Conservation (phyloP, 2,888 invertebrate genomes). For the Phorcus lineatus region DNA sequence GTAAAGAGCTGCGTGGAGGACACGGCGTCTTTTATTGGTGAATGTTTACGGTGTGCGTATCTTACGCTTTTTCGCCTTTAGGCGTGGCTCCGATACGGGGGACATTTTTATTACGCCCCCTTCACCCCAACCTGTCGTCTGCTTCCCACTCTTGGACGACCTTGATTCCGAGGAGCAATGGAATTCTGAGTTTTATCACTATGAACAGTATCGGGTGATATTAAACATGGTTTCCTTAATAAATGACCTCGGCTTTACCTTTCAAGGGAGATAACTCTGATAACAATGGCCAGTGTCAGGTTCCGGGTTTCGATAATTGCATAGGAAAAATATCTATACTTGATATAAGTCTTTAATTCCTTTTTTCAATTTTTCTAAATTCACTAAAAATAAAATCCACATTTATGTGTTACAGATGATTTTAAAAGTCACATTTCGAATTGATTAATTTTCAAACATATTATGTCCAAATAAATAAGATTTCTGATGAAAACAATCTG, state of each 20-base stretch:
- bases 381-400: no score
- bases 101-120: constrained; percentile 18
- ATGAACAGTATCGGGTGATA: constrained; percentile 11
- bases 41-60: constrained; percentile 3
- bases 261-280: constrained; percentile 19
- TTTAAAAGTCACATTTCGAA: no score
- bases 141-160: background rate
- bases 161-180: background rate
- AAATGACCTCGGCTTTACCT: constrained; percentile 21
- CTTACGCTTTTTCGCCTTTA: constrained; percentile 19
- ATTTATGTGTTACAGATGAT: no score
- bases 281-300: background rate
- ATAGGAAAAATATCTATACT: no score
- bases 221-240: constrained; percentile 16
- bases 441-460: no score
- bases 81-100: constrained; percentile 23
- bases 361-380: no score
- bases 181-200: constrained; percentile 8
- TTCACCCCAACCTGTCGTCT: constrained; percentile 18
- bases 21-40: background rate
- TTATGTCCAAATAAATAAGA: no score
- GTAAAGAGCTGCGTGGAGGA: background rate
- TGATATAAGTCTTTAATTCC: no score
- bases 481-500: no score
- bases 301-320: background rate